Evolutionary conservation across 2,888 invertebrate genomes (phyloP).

Genomic region (Eilema caniola): DNA sequence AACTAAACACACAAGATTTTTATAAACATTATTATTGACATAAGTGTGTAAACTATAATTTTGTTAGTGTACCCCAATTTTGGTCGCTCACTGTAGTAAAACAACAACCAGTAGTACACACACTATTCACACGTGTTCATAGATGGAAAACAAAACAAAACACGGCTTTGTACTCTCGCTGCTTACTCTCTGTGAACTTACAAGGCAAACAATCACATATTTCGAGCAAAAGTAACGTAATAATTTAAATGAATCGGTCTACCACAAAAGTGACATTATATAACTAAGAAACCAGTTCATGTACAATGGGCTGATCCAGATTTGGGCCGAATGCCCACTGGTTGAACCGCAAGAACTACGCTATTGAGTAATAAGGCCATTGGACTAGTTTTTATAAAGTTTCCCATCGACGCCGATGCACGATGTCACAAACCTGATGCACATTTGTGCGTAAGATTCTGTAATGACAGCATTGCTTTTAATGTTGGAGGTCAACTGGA

Average conservation of each 20-base stretch:
- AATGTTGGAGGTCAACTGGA: conserved; percentile 1
- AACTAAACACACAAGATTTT: too few relatives aligned
- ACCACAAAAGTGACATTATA: conserved; percentile 11
- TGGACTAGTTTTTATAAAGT: conserved; percentile 1
- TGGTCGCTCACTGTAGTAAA: not conserved
- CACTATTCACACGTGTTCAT: not conserved
- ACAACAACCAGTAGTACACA: not conserved
- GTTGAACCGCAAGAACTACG: conserved; percentile 24
- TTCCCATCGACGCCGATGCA: not conserved
- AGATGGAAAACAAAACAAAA: conserved; percentile 6
- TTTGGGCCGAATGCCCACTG: conserved; percentile 31
- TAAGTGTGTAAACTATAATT: not conserved
- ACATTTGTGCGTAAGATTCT: not conserved
- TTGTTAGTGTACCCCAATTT: not conserved
- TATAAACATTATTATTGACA: too few relatives aligned
- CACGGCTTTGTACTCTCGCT: not conserved
- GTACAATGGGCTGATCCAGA: conserved; percentile 46
- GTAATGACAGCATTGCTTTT: conserved; percentile 1
- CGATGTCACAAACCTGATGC: conserved; percentile 6
- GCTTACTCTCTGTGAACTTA: not conserved
- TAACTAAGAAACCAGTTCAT: conserved; percentile 29
- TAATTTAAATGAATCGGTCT: conserved; percentile 7
- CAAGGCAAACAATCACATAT: not conserved
- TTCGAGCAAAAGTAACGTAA: conserved; percentile 8
- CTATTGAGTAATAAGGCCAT: conserved; percentile 33